Conservation (phyloP, 2,797 vertebrate species). For the Loriculus beryllinus region DNA sequence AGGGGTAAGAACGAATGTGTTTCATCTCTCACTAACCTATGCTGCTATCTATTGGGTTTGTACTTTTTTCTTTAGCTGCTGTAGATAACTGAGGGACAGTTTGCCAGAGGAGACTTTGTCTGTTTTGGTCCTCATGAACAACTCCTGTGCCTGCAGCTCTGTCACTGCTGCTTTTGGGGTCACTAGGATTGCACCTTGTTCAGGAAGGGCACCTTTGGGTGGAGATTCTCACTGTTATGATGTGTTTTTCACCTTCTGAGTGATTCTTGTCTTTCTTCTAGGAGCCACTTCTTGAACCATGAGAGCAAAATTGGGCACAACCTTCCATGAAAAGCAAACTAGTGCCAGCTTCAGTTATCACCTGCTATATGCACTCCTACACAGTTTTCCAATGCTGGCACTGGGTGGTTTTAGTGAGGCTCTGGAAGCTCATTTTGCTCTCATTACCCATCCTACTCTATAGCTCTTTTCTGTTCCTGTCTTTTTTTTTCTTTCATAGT, state of each 20-base stretch:
- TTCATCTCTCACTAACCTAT: neutral
- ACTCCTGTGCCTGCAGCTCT: neutral
- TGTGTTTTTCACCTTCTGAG: neutral
- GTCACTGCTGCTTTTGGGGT: neutral
- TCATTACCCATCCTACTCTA: neutral
- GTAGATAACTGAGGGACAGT: neutral
- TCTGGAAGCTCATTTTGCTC: neutral
- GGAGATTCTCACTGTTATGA: neutral
- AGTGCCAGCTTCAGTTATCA: neutral
- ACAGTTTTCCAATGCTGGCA: neutral
- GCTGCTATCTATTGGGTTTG: neutral
- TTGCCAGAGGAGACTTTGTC: neutral
- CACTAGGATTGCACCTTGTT: neutral
- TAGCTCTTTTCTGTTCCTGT: neutral
- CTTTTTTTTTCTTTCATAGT: neutral
- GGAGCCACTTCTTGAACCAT: fast-evolving
- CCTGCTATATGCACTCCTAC: neutral
- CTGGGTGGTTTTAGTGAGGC: neutral
- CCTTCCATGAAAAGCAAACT: neutral
- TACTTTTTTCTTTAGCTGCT: neutral
- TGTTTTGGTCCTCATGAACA: neutral
- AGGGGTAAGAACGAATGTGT: neutral
- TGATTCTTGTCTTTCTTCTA: neutral
- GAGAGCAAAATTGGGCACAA: neutral
- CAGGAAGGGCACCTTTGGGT: neutral